Evolutionary conservation across 2,888 invertebrate genomes (phyloP).

Genomic region (Rhogogaster chlorosoma): DNA sequence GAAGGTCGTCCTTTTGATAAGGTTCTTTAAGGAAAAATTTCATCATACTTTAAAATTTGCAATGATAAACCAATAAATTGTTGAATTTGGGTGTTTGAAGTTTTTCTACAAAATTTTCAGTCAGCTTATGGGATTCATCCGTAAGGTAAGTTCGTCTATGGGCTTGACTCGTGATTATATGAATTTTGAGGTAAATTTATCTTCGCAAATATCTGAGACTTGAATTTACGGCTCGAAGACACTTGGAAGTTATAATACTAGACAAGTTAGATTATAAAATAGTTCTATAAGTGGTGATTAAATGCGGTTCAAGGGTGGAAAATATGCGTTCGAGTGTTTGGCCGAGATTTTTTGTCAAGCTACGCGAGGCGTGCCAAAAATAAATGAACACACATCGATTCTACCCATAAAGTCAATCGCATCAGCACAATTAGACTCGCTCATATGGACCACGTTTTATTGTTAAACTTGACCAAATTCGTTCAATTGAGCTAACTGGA

Average conservation of each 20-base stretch:
- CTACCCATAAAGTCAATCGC: constrained; percentile 9
- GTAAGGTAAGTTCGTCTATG: not conserved
- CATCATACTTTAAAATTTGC: not conserved
- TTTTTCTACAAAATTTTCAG: not conserved
- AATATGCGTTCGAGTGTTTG: not conserved
- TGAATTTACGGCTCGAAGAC: not conserved
- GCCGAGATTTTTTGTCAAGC: not conserved
- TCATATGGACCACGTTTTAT: constrained; percentile 19
- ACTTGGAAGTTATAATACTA: not conserved
- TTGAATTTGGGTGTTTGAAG: not conserved
- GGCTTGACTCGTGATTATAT: not conserved
- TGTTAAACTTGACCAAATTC: constrained; percentile 43
- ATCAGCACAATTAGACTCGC: not conserved
- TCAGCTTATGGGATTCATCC: not conserved
- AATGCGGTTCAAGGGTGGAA: not conserved
- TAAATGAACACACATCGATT: constrained; percentile 11
- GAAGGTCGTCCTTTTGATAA: not conserved
- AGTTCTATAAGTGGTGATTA: not conserved
- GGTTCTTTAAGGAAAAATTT: not conserved
- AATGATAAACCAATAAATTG: not conserved
- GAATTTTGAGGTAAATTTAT: constrained; percentile 4
- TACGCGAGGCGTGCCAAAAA: not conserved
- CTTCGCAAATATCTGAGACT: not conserved
- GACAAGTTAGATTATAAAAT: not conserved
- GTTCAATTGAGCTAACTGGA: constrained; percentile 35